Evolutionary conservation across 2,113 vertebrate genomes (phyloP), one percentile per base, ranked within the genome.

Genomic region (Promerops cafer): DNA sequence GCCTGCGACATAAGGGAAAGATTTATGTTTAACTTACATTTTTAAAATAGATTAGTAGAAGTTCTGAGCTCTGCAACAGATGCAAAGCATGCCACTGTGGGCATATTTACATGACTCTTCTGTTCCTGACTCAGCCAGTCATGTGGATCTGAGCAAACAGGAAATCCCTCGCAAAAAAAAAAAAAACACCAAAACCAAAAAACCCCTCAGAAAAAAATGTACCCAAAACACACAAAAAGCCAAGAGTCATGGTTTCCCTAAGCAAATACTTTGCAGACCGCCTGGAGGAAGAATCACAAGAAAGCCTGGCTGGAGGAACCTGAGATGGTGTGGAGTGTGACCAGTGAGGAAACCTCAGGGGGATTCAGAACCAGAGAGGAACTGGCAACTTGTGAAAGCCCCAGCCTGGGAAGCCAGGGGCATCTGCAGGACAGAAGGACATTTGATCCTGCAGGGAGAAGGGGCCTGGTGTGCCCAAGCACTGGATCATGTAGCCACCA

Each of bases 51-150:
- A 0, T 53, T 59, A 74, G 23, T 9, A 1, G 33, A 68, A 45
- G 30, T 68, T 88, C 44, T 16, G 78, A 63, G 44, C 44, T 77
- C 35, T 19, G 49, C 44, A 24, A 6, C 6, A 45, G 30, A 9
- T 3, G 40, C 6, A 1, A 30, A 56, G 16, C 2, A 0, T 22
- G 30, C 26, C 31, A 18, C 6, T 7, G 42, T 42, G 40, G 69
- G 33, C 49, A 13, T 11, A 31, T 49, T 69, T 47, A 60, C 17
- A 64, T 64, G 72, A 77, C 49, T 64, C 20, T 44, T 7, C 15
- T 14, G 5, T 5, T 56, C 49, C 44, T 90, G 83, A 95, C 42
- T 95, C 79, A 79, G 65, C 28, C 42, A 44, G 83, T 95, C 95
- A 95, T 54, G 87, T 31, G 89, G 35, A 37, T 66, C 70, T 71